Evolutionary conservation across 35 echinoderm and acorn worm genomes (phyloP).

Genomic region (Ptychodera flava): DNA sequence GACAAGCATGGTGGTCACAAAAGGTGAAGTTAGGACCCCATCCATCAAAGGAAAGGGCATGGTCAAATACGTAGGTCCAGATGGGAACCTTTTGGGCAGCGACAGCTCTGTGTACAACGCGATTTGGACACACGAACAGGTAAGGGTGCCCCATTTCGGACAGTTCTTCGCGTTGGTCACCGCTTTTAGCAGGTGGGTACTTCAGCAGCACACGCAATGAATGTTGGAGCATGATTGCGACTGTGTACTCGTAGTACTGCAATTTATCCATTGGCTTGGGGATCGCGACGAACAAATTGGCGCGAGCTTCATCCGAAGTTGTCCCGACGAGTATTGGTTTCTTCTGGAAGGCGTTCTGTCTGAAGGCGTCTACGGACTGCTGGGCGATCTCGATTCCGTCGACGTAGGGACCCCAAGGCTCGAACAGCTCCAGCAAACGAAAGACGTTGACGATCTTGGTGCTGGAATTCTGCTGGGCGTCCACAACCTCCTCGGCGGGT

Average conservation of each 20-base stretch:
- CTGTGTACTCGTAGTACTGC: not conserved
- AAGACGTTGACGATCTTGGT: conserved; percentile 3
- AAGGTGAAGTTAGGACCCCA: conserved; percentile 27
- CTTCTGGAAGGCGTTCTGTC: conserved; percentile 8
- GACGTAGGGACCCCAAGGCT: conserved; percentile 46
- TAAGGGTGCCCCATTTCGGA: conserved; percentile 13
- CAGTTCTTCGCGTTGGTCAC: conserved; percentile 28
- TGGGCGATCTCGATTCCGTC: not conserved
- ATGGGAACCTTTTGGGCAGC: not conserved
- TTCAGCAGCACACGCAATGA: conserved; percentile 4
- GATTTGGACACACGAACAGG: conserved; percentile 23
- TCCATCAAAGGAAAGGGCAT: conserved; percentile 32
- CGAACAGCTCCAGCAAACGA: conserved; percentile 38
- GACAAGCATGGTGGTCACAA: conserved; percentile 27
- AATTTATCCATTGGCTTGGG: not conserved
- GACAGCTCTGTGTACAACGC: conserved; percentile 11
- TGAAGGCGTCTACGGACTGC: conserved; percentile 10
- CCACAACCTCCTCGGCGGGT: conserved; percentile 1
- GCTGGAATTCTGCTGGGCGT: not conserved
- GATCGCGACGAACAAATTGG: conserved; percentile 21
- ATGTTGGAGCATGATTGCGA: conserved; percentile 2
- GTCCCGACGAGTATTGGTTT: conserved; percentile 46
- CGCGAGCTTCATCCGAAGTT: conserved; percentile 26
- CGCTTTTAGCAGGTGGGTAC: not conserved
- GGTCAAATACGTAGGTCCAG: conserved; percentile 52